These are phyloP conservation scores for Hippoglossus stenolepis DNA, from an alignment of 2,113 vertebrate species.

Conservation along the genomic window DNA sequence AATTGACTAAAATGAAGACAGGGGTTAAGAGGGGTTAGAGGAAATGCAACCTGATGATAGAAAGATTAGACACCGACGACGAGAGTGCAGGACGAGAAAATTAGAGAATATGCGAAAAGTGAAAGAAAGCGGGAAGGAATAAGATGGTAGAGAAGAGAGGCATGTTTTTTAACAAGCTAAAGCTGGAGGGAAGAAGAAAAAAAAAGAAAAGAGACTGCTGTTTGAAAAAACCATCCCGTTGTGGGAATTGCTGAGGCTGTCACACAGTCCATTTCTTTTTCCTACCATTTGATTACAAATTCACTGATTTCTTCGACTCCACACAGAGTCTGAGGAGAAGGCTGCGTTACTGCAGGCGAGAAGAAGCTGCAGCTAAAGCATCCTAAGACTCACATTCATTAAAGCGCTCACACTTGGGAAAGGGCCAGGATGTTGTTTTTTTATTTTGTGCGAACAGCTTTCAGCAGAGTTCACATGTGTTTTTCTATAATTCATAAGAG, in stretches of 20 bases:
- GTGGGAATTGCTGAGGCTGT: not conserved
- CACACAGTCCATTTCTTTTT: not conserved
- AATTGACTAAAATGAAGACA: constrained; percentile 28
- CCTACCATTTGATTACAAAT: constrained; percentile 33
- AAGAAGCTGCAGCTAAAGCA: constrained; percentile 17
- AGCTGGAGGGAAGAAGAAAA: not conserved
- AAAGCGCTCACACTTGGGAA: constrained; percentile 15
- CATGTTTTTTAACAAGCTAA: constrained; percentile 8
- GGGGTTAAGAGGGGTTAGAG: constrained; percentile 21
- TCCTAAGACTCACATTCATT: constrained; percentile 20
- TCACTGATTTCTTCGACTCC: constrained; percentile 33
- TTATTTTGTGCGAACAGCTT: not conserved
- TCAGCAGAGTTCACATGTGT: constrained; percentile 4
- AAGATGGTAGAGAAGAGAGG: not conserved
- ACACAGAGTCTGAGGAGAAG: constrained; percentile 9
- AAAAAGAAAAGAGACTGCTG: not conserved
- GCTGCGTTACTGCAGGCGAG: not conserved
- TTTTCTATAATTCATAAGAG: constrained; percentile 45
- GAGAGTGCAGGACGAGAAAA: constrained; percentile 8
- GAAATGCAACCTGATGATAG: constrained; percentile 40
- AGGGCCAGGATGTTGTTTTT: constrained; percentile 1
- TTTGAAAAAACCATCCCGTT: not conserved
- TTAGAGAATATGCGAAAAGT: constrained; percentile 13
- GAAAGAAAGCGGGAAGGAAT: constrained; percentile 5
- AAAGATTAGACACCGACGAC: constrained; percentile 27